phyloP scores from a whole-genome alignment of 2,888 invertebrate genomes.

The Cordilura impudica region DNA sequence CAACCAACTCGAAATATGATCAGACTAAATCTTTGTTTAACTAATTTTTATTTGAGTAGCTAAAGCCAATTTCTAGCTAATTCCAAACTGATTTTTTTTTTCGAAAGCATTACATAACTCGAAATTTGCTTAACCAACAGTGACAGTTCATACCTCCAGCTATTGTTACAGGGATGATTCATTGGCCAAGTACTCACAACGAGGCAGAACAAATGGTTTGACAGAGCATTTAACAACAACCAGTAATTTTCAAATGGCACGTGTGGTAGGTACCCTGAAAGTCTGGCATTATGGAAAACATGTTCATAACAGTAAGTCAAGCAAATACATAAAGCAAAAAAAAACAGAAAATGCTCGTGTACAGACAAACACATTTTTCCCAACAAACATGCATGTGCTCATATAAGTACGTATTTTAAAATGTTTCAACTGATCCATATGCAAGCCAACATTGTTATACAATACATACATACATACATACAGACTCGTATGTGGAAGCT shows the following conservation, averaged over 20 bases:
- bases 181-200: not conserved
- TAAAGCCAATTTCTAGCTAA: not conserved
- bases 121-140: too few species aligned
- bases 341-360: not conserved
- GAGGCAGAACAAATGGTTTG: not conserved
- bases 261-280: too few species aligned
- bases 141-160: not conserved
- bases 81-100: not conserved
- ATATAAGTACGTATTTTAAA: too few species aligned
- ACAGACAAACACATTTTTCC: not conserved
- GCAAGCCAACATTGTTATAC: too few species aligned
- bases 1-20: too few species aligned
- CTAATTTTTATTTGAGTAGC: not conserved
- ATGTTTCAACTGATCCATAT: too few species aligned
- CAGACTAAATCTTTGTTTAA: too few species aligned
- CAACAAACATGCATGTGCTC: not conserved
- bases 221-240: not conserved
- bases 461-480: not conserved
- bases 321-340: not conserved
- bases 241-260: not conserved
- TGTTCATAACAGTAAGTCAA: not conserved
- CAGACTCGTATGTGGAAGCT: not conserved
- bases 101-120: too few species aligned
- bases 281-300: not conserved
- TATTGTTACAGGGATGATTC: not conserved